Conservation (phyloP, 2,888 invertebrate species). For the Eilema griseolum region DNA sequence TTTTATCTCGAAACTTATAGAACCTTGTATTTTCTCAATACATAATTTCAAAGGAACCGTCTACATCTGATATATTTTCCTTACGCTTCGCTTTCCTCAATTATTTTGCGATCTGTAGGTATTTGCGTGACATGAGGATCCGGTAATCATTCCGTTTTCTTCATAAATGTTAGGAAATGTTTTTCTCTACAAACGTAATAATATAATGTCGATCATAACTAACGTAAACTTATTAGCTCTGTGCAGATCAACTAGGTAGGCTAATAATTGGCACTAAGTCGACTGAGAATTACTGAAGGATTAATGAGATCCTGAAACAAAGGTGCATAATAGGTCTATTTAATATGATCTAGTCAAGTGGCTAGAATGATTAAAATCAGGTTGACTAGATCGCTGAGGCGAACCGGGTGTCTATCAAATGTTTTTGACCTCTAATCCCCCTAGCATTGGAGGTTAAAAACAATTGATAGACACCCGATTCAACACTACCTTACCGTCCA, state of each 20-base stretch:
- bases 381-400: too few relatives aligned
- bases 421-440: too few relatives aligned
- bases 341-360: not conserved
- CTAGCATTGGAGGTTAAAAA: too few relatives aligned
- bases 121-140: conserved; percentile 37
- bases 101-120: conserved; percentile 35
- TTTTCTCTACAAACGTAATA: not conserved
- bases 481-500: too few relatives aligned
- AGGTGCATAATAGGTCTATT: not conserved
- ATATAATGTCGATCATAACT: not conserved
- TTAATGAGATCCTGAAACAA: not conserved
- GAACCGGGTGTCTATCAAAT: too few relatives aligned
- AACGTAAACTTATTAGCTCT: not conserved
- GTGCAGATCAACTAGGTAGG: not conserved
- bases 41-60: conserved; percentile 26
- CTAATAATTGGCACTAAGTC: not conserved
- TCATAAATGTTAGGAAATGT: conserved; percentile 17
- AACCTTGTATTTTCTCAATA: not conserved
- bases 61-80: conserved; percentile 37
- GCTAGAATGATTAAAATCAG: not conserved
- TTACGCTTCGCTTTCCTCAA: conserved; percentile 37
- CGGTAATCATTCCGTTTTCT: conserved; percentile 26
- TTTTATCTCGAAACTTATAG: not conserved
- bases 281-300: not conserved
- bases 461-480: too few relatives aligned